Evolutionary conservation across 1,140 invertebrate genomes (phyloP), one percentile per base, ranked within the genome.

Genomic region (Zelostemma sp.): DNA sequence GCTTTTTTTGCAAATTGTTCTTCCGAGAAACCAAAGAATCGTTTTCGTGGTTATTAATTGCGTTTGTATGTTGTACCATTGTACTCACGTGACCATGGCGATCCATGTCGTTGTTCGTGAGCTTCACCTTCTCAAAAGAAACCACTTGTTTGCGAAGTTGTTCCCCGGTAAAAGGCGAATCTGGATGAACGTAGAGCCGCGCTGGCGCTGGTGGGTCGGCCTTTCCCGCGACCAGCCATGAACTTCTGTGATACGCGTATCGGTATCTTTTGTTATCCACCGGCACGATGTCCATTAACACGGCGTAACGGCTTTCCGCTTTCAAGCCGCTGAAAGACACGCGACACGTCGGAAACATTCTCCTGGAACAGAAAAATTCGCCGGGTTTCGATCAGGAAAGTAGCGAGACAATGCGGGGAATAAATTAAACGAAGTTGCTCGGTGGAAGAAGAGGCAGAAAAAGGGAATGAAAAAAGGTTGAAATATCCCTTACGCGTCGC

Each of bases 71-170:
- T n/a, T n/a, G n/a, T n/a, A n/a, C n/a, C n/a, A n/a, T n/a, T n/a
- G n/a, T n/a, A n/a, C n/a, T 91, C 88, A 99, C 97, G 90, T 99
- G 97, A 85, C 97, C 97, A 80, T 96, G 94, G 85, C 97, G 98
- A 86, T 99, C 97, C 92, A 98, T 95, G 86, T 98, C 96, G 87
- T 99, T 99, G 87, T 99, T 99, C 80, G 97, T 99, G 69, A 99
- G 91, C 86, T 99, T 99, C 80, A 99, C n/a, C 88, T 99, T 99
- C 88, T 99, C 98, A 86, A 99, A 99, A 70, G 96, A 97, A 75
- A 99, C 95, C 74, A 98, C 95, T 88, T 99, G 97, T 86, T 98
- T 98, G 71, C 92, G 88, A 25, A 99, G 89, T 84, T 98, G 96
- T 80, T 99, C 97, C 28, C 96, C 97, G 63, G 93, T 95, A 87